These are phyloP conservation scores for Vireo altiloquus DNA, from an alignment of 2,113 vertebrate species.

Conservation along the genomic window DNA sequence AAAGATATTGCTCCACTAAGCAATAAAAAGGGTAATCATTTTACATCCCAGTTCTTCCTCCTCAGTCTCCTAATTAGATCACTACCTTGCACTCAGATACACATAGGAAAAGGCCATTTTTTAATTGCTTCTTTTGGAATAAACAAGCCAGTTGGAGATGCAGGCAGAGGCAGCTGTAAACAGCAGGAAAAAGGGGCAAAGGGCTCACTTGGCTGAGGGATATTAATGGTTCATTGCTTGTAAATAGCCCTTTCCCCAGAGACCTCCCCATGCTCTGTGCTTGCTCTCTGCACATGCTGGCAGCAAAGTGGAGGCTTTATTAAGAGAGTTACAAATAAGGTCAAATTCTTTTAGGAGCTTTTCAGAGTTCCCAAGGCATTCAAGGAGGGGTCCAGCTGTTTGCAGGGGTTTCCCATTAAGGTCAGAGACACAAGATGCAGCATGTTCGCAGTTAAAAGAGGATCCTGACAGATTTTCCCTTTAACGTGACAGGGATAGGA, in stretches of 20 bases:
- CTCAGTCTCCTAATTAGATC: background rate
- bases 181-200: background rate
- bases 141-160: background rate
- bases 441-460: background rate
- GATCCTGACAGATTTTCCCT: background rate
- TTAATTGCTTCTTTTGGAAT: background rate
- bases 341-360: slow-evolving; percentile 53
- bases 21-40: background rate
- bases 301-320: slow-evolving; percentile 30
- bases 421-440: slow-evolving; percentile 5
- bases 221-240: slow-evolving; percentile 25
- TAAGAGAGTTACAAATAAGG: slow-evolving; percentile 43
- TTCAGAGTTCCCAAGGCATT: slow-evolving; percentile 32
- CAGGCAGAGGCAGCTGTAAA: slow-evolving; percentile 1
- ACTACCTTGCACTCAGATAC: background rate
- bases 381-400: slow-evolving; percentile 28
- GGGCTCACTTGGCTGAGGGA: background rate
- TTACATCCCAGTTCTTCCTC: background rate
- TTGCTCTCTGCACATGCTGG: background rate
- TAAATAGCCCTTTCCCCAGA: slow-evolving; percentile 16
- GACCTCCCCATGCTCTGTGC: background rate
- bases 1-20: background rate
- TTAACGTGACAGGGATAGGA: background rate
- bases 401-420: background rate
- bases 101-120: background rate